Base-by-base conservation (phyloP, 2,888 invertebrate genomes). In the Agrotis ipsilon region DNA sequence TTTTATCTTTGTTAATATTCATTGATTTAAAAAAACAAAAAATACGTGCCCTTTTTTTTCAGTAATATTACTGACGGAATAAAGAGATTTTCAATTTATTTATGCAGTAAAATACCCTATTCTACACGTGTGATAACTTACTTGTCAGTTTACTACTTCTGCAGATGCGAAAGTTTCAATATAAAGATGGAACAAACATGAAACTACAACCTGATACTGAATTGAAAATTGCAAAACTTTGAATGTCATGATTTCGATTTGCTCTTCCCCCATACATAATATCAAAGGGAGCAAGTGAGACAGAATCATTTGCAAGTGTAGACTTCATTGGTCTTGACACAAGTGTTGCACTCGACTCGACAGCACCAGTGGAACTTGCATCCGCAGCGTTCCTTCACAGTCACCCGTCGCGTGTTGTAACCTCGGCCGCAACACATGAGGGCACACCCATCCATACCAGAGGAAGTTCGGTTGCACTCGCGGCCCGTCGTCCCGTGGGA, bases 331-430 rank as follows among this genome's bases (percentile, higher is more conserved):
- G 97, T 97, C 87, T 97, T 97, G 81, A 98, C 97, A 93, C 99
- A 99, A 59, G 98, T 98, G 92, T 98, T 98, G 94, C 99, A 99
- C 90, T 98, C 98, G 60, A 99, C 99, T 86, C 98, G 97, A 94
- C 99, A 99, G 94, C 99, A 99, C 99, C 99, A 99, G 89, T 98
- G 98, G 92, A 99, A 99, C 94, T 98, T 98, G 97, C 99, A 99
- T 86, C 98, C 97, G 94, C 99, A 99, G 43, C 99, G 97, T 90
- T 99, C 98, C 72, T 97, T 97, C 24, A 98, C 95, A 11, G 97
- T 97, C 62, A 97, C 85, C 43, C 98, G 98, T 90, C 98, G 97
- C 1, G 98, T 99, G 93, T 98, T 99, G 97, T 99, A 99, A 21
- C 99, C 99, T 71, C 99, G 96, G 1, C 99, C 99, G 92, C 99